Conservation (phyloP, 1,140 invertebrate species). For the Dufourea novaeangliae region DNA sequence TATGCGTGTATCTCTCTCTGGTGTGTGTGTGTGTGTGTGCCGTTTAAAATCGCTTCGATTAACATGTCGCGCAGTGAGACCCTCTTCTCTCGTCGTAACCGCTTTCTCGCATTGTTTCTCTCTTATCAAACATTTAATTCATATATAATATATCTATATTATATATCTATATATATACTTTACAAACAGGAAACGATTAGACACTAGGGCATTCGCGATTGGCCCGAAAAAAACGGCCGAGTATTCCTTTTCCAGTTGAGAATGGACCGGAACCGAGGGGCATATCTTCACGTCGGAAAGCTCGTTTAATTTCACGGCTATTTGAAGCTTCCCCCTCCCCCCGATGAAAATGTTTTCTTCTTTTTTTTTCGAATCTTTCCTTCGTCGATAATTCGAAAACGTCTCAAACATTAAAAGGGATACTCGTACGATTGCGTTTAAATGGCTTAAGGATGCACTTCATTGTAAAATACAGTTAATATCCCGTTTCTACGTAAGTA, state of each 20-base stretch:
- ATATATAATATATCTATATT: conserved; percentile 52
- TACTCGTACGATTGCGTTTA: conserved; percentile 67
- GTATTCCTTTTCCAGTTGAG: conserved; percentile 59
- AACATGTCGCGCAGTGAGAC: conserved; percentile 19
- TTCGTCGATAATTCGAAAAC: too few species aligned
- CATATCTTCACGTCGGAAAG: conserved; percentile 3
- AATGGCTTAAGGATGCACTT: conserved; percentile 78
- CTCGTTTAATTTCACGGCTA: not conserved
- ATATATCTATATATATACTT: conserved; percentile 66
- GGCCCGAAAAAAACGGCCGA: conserved; percentile 54
- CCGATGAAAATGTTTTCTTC: not conserved
- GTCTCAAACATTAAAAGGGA: conserved; percentile 49
- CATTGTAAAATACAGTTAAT: conserved; percentile 79
- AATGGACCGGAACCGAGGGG: conserved; percentile 61
- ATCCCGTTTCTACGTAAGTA: conserved; percentile 61
- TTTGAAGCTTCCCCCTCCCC: conserved; percentile 7
- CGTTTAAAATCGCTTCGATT: conserved; percentile 25
- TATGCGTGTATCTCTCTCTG: not conserved
- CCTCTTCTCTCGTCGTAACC: conserved; percentile 7
- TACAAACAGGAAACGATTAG: conserved; percentile 79
- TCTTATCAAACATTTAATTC: conserved; percentile 45
- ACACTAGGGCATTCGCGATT: conserved; percentile 62
- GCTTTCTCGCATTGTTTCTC: conserved; percentile 10
- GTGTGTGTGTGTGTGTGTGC: not conserved
- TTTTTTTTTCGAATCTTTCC: not conserved